These are phyloP conservation scores for Ploceus nigricollis DNA, from an alignment of 2,113 vertebrate species.

Conservation along the genomic window DNA sequence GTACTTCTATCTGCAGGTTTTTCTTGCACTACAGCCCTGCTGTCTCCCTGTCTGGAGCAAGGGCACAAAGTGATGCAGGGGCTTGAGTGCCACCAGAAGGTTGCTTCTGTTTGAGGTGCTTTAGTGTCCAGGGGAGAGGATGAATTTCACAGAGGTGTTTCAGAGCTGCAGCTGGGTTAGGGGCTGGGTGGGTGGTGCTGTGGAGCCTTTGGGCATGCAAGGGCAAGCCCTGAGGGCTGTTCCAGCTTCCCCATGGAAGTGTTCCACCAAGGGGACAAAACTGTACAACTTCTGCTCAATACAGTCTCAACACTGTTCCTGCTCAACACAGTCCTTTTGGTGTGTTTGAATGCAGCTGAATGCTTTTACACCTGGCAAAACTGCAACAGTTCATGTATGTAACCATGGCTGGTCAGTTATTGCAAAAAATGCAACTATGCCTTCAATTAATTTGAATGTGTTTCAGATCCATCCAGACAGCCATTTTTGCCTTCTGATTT, in stretches of 20 bases:
- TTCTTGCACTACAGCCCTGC: not conserved
- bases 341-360: not conserved
- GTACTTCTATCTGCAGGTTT: not conserved
- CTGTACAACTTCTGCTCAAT: accelerated
- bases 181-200: not conserved
- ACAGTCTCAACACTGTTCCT: not conserved
- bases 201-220: not conserved
- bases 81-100: not conserved
- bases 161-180: not conserved
- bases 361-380: not conserved
- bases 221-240: not conserved
- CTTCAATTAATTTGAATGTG: not conserved
- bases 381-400: not conserved
- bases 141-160: accelerated
- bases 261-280: not conserved
- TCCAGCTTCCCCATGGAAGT: not conserved
- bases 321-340: not conserved
- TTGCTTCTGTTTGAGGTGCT: not conserved
- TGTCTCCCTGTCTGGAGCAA: not conserved
- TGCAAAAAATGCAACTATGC: not conserved
- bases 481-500: not conserved
- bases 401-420: not conserved
- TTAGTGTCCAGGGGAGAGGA: not conserved
- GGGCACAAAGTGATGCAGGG: not conserved
- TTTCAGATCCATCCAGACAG: not conserved